These are phyloP conservation scores for Macquaria ambigua DNA, from an alignment of 2,113 vertebrate genomes.

Conservation along the genomic window DNA sequence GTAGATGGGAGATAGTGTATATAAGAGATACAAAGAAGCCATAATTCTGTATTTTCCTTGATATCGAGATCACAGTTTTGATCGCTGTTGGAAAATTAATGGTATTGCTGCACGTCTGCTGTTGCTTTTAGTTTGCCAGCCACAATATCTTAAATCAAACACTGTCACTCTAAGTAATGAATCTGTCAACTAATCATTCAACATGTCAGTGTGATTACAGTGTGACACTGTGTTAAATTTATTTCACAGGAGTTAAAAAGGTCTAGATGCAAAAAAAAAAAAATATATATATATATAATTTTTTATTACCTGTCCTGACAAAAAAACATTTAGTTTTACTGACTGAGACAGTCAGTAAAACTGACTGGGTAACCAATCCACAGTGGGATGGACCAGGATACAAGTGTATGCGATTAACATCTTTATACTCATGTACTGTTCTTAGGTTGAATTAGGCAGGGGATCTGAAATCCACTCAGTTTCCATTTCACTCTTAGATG, in stretches of 20 bases:
- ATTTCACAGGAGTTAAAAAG: conserved; percentile 51
- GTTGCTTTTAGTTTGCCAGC: conserved; percentile 53
- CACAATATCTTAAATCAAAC: conserved; percentile 76
- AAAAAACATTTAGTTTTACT: conserved; percentile 4
- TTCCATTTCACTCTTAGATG: conserved; percentile 2
- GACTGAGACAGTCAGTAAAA: conserved; percentile 33
- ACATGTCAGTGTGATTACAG: conserved; percentile 59
- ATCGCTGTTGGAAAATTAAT: conserved; percentile 63
- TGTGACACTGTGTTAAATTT: conserved; percentile 44
- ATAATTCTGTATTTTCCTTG: conserved; percentile 28
- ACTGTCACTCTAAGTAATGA: conserved; percentile 77
- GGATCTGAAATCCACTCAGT: not conserved
- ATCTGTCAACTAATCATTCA: conserved; percentile 79
- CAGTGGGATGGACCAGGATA: conserved; percentile 9
- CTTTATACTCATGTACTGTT: not conserved
- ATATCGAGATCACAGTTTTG: conserved; percentile 54
- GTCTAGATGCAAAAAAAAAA: conserved; percentile 29
- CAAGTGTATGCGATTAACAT: not conserved
- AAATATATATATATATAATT: not conserved
- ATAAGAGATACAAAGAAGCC: conserved; percentile 32
- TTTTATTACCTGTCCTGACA: conserved; percentile 15
- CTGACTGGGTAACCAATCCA: conserved; percentile 16
- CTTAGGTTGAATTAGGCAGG: not conserved
- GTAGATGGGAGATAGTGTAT: conserved; percentile 13
- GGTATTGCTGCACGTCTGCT: conserved; percentile 35